Evolutionary conservation across 2,797 vertebrate species (phyloP), one percentile per base, ranked within the genome.

Genomic region (Holocentrus rufus): DNA sequence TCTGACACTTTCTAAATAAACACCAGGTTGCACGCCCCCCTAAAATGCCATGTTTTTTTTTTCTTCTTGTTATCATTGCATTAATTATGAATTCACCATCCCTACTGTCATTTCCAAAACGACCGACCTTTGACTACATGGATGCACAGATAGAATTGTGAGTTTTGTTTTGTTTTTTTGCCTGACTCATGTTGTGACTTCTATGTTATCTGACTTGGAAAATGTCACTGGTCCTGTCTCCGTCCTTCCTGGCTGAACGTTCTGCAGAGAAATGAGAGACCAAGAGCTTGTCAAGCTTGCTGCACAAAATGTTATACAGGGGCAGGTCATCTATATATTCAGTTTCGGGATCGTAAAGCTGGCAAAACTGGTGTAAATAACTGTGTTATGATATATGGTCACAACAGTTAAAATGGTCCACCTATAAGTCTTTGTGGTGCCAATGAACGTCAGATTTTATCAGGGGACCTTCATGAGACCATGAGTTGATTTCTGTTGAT

Each of bases 71-170:
- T 89, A 88, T 92, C 81, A 5, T 86, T 75, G 54, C 62, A 75
- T 89, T 92, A 87, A 93, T 94, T 93, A 92, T 74, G 85, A 77
- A 93, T 93, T 89, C 89, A 93, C 85, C 84, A 76, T 67, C 77
- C 69, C 85, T 54, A 84, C 92, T 94, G 90, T 92, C 81, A 85
- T 90, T 88, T 85, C 67, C 80, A 62, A 91, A 93, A 92, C 47
- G 85, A 86, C 75, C 2, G 86, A 93, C 93, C 93, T 94, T 94
- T 92, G 89, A 81, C 90, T 81, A 44, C 69, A 79, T 76, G 80
- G 70, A 72, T 81, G 72, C 70, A 79, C 68, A 87, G 93, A 93
- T 92, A 86, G 88, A 84, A 88, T 76, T 69, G 55, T 82, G 72
- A 31, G 30, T 31, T 31, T 31, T 31, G 3, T 31, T 3, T 31